phyloP scores from a whole-genome alignment of 2,113 vertebrate species.

The Lamprotornis superbus region DNA sequence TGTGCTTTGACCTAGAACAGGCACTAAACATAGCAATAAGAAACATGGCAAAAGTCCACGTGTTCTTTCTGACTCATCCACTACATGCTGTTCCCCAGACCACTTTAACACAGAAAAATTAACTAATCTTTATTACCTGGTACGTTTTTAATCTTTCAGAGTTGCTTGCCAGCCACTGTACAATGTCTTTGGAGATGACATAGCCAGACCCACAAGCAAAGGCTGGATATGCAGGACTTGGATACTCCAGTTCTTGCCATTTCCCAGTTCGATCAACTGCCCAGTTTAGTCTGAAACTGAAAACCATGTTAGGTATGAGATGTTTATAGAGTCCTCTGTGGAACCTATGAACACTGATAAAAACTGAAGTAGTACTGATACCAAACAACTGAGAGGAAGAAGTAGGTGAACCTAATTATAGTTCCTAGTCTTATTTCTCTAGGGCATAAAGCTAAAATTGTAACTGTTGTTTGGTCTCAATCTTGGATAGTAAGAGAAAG shows the following conservation, averaged over 20 bases:
- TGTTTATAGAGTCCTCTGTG: not conserved
- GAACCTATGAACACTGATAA: not conserved
- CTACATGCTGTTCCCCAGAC: not conserved
- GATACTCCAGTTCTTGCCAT: slow-evolving; percentile 96
- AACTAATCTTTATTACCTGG: slow-evolving; percentile 78
- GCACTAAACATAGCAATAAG: not conserved
- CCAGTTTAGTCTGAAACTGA: slow-evolving; percentile 98
- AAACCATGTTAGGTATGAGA: not conserved
- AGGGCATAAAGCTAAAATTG: not conserved
- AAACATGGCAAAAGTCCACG: not conserved
- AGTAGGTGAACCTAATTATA: not conserved
- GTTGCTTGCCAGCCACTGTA: slow-evolving; percentile 91
- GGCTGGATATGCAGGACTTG: slow-evolving; percentile 92
- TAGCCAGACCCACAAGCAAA: slow-evolving; percentile 97
- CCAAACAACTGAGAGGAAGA: not conserved
- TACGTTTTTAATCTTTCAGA: slow-evolving; percentile 88
- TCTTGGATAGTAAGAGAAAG: not conserved
- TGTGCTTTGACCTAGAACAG: not conserved
- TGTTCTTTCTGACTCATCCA: not conserved
- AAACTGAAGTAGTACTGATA: not conserved
- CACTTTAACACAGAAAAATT: not conserved
- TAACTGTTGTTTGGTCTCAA: not conserved
- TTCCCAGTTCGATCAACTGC: slow-evolving; percentile 95
- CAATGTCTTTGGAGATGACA: slow-evolving; percentile 88
- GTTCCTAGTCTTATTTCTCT: not conserved